phyloP scores from a whole-genome alignment of 2,888 invertebrate genomes.

The Drosophila cognata region DNA sequence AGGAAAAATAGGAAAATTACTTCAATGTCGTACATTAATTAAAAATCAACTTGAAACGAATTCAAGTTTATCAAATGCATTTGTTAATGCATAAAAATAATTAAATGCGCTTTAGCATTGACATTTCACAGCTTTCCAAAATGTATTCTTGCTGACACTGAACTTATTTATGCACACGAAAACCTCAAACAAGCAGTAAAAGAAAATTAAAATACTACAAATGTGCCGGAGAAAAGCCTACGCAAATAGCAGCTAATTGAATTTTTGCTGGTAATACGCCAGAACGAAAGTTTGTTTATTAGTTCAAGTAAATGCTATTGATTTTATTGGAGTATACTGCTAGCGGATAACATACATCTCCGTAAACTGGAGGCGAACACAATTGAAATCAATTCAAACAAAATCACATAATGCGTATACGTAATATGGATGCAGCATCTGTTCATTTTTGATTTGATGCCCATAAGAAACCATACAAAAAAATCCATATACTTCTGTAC shows the following conservation, averaged over 20 bases:
- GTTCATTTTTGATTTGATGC: conserved; percentile 32
- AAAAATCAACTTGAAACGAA: conserved; percentile 39
- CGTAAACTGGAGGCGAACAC: conserved; percentile 8
- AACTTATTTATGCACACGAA: conserved; percentile 42
- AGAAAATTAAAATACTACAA: not conserved
- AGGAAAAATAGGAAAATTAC: conserved; percentile 9
- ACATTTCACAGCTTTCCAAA: conserved; percentile 51
- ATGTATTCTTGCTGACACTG: conserved; percentile 66
- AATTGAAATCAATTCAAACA: conserved; percentile 15
- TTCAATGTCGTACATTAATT: conserved; percentile 51
- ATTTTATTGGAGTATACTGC: conserved; percentile 41
- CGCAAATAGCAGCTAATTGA: conserved; percentile 56
- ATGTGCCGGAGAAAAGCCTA: conserved; percentile 19
- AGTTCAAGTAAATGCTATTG: conserved; percentile 41
- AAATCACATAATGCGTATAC: conserved; percentile 44
- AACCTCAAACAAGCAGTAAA: conserved; percentile 26
- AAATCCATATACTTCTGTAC: not conserved
- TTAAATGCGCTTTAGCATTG: conserved; percentile 27
- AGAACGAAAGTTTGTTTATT: conserved; percentile 38
- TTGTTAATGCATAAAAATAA: conserved; percentile 17
- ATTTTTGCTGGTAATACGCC: conserved; percentile 34
- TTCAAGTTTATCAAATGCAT: conserved; percentile 16
- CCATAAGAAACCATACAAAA: conserved; percentile 27
- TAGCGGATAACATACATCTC: conserved; percentile 18
- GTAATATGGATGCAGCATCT: conserved; percentile 40